Percentiles rank a stretch among this genome's conserved stretches.
Evolutionary conservation across 2,888 invertebrate species (phyloP).

Genomic region (Chironomus tentans): DNA sequence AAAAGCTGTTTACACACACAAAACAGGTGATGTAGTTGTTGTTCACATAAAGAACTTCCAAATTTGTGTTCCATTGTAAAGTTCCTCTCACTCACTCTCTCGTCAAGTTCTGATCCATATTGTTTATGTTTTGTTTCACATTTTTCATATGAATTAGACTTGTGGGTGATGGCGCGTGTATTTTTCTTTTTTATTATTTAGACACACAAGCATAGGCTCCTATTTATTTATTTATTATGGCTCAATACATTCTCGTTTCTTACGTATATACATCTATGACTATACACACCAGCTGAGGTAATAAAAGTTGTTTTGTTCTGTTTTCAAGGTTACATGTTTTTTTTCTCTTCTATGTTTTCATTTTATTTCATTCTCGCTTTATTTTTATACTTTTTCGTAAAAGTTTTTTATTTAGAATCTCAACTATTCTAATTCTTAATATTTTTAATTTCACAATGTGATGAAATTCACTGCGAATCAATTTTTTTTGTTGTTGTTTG

Average conservation of each 20-base stretch:
- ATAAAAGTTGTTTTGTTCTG: conserved; percentile 20
- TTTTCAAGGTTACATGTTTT: conserved; percentile 24
- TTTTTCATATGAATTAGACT: neutral
- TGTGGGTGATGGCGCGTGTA: neutral
- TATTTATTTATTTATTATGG: too few species aligned
- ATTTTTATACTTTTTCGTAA: neutral
- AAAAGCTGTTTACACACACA: too few species aligned
- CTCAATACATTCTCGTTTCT: neutral
- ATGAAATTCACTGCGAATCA: too few species aligned
- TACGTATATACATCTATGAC: neutral
- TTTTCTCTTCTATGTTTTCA: neutral
- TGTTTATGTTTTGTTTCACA: neutral
- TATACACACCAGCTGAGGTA: conserved; percentile 20
- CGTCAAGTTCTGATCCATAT: too few species aligned
- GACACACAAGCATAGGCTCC: too few species aligned
- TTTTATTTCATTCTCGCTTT: neutral
- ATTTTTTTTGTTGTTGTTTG: too few species aligned
- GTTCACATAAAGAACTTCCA: too few species aligned
- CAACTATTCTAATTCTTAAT: too few species aligned
- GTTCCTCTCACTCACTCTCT: too few species aligned
- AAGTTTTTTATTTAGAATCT: neutral
- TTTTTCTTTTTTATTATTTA: neutral
- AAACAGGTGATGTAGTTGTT: too few species aligned
- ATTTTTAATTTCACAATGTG: too few species aligned
- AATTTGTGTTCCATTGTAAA: too few species aligned